These are phyloP conservation scores for Drosophila kuntzei DNA, from an alignment of 2,888 invertebrate genomes.

Conservation along the genomic window DNA sequence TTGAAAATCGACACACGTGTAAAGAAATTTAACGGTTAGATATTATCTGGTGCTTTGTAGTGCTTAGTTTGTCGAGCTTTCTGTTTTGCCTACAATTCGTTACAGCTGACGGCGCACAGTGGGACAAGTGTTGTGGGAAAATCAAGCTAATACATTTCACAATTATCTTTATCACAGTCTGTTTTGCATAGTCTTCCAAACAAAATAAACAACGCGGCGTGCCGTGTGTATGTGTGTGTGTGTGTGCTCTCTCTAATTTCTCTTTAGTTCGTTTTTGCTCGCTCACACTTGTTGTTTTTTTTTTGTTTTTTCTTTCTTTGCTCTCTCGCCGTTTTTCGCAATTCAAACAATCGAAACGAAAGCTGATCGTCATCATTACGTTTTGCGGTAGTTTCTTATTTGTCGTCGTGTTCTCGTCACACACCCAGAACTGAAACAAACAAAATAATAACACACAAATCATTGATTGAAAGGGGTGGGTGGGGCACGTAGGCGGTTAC, in stretches of 20 bases:
- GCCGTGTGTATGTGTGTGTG: background rate
- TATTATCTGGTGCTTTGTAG: background rate
- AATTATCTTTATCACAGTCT: slow-evolving; percentile 23
- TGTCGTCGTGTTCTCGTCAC: slow-evolving; percentile 23
- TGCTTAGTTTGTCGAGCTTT: background rate
- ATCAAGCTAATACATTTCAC: background rate
- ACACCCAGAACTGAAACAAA: slow-evolving; percentile 36
- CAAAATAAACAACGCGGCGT: slow-evolving; percentile 19
- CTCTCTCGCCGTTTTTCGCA: slow-evolving; percentile 36
- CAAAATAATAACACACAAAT: slow-evolving; percentile 22
- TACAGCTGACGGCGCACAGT: slow-evolving; percentile 53
- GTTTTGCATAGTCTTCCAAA: slow-evolving; percentile 38
- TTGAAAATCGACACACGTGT: background rate
- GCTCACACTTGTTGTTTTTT: slow-evolving; percentile 6
- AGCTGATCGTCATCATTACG: slow-evolving; percentile 64
- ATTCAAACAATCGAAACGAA: slow-evolving; percentile 50
- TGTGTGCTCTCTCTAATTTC: slow-evolving; percentile 8
- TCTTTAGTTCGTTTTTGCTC: slow-evolving; percentile 3
- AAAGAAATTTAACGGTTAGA: background rate
- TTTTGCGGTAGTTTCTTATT: slow-evolving; percentile 44
- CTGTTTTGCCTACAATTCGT: slow-evolving; percentile 39
- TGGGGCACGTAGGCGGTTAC: slow-evolving; percentile 16
- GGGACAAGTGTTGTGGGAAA: slow-evolving; percentile 20
- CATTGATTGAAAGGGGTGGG: slow-evolving; percentile 14
- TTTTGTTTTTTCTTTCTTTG: slow-evolving; percentile 8